Conservation (phyloP, 2,113 vertebrate genomes). For the Hemichromis elongatus region DNA sequence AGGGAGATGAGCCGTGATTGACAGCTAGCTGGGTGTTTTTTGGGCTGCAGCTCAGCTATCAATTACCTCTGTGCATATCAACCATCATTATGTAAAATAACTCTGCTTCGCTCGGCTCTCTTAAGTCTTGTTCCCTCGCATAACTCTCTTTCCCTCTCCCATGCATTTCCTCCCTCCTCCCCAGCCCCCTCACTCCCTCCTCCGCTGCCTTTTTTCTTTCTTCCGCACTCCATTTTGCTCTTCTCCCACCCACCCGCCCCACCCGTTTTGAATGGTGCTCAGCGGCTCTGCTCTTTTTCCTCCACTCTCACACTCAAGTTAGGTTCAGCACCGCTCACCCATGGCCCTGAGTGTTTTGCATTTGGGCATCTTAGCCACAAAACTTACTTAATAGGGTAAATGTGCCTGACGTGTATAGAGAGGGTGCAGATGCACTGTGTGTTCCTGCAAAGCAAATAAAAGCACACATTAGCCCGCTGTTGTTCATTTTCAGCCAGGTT, state of each 20-base stretch:
- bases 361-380: neutral
- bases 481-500: neutral
- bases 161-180: neutral
- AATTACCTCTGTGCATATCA: constrained; percentile 72
- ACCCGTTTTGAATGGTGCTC: constrained; percentile 2
- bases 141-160: constrained; percentile 46
- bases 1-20: constrained; percentile 64
- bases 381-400: neutral
- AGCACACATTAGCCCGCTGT: neutral
- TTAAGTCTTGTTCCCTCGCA: constrained; percentile 62
- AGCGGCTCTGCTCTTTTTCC: constrained; percentile 3
- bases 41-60: constrained; percentile 67
- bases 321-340: neutral
- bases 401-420: neutral
- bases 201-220: constrained; percentile 45
- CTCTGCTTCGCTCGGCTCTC: constrained; percentile 60
- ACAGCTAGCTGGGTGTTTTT: constrained; percentile 67
- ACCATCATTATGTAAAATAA: constrained; percentile 72
- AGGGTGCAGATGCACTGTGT: neutral
- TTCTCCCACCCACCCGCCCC: neutral
- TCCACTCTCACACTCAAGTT: neutral
- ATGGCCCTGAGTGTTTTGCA: neutral
- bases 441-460: neutral
- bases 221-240: constrained; percentile 19
- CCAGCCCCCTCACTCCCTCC: neutral